phyloP scores from a whole-genome alignment of 2,888 invertebrate species.

The Machimus rusticus region DNA sequence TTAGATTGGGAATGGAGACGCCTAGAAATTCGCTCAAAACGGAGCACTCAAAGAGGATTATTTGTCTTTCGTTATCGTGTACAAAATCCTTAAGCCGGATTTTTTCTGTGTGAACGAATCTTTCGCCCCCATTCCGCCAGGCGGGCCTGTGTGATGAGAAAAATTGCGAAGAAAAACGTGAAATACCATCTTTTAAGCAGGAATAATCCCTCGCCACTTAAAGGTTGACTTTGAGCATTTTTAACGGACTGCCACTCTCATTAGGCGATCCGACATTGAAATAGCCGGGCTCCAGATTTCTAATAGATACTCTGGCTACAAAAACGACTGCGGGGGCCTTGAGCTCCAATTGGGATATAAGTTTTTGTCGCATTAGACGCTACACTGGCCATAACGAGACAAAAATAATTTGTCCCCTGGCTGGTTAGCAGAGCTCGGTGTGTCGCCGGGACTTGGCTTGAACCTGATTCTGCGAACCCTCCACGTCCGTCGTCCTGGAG shows the following conservation, averaged over 20 bases:
- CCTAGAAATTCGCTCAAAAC: background rate
- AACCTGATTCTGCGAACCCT: background rate
- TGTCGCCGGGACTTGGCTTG: background rate
- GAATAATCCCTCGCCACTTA: background rate
- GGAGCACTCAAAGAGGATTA: slow-evolving; percentile 10
- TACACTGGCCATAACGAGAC: background rate
- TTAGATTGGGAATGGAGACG: background rate
- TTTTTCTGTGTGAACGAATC: background rate
- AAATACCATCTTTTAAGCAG: background rate
- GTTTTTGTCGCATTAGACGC: background rate
- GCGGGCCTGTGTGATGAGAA: background rate
- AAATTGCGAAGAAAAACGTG: background rate
- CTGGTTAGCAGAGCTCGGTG: background rate
- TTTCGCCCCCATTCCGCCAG: background rate
- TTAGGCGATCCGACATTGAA: background rate
- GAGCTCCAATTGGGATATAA: background rate
- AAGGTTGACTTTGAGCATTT: background rate
- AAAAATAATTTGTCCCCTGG: background rate
- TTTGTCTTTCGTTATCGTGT: slow-evolving; percentile 11
- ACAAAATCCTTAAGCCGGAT: slow-evolving; percentile 1
- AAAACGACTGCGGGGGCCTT: background rate
- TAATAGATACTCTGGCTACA: background rate
- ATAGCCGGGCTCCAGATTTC: background rate
- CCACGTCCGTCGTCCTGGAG: background rate
- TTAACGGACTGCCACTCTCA: background rate